phyloP scores from a whole-genome alignment of 2,888 invertebrate species.

The Drosophila ezoana region DNA sequence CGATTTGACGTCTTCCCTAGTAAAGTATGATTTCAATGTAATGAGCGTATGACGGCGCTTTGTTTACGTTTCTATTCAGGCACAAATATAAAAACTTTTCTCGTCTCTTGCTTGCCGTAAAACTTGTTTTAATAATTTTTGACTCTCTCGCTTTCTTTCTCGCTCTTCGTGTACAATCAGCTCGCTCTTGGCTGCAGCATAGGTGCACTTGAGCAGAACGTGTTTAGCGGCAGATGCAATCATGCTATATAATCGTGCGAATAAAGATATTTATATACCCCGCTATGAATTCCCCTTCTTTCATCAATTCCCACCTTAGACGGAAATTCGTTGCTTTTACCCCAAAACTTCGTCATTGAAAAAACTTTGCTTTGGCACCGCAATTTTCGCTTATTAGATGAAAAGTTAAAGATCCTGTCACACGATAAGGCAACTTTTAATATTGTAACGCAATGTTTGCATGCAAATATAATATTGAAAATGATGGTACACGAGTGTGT shows the following conservation, averaged over 20 bases:
- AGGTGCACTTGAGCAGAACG: slow-evolving; percentile 16
- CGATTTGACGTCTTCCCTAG: neutral
- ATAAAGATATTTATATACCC: neutral
- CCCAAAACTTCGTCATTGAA: neutral
- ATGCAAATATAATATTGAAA: slow-evolving; percentile 28
- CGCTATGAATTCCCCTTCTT: neutral
- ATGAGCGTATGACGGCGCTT: slow-evolving; percentile 25
- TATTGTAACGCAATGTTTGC: slow-evolving; percentile 46
- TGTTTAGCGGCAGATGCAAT: slow-evolving; percentile 19
- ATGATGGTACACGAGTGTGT: neutral
- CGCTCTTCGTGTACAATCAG: neutral
- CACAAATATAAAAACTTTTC: slow-evolving; percentile 9
- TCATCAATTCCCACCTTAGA: neutral
- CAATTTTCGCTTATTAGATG: slow-evolving; percentile 32
- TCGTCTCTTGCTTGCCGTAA: neutral
- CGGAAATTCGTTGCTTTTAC: slow-evolving; percentile 2
- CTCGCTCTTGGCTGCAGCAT: slow-evolving; percentile 3
- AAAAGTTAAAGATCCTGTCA: slow-evolving; percentile 45
- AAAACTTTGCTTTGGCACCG: slow-evolving; percentile 6
- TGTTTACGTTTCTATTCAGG: slow-evolving; percentile 47
- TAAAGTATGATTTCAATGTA: slow-evolving; percentile 12
- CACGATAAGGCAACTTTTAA: slow-evolving; percentile 54
- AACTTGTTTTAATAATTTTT: slow-evolving; percentile 21
- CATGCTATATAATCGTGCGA: neutral
- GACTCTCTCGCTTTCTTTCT: slow-evolving; percentile 1